These are phyloP conservation scores for Leptonema lineaticorne DNA, from an alignment of 1,140 invertebrate species.

Conservation along the genomic window DNA sequence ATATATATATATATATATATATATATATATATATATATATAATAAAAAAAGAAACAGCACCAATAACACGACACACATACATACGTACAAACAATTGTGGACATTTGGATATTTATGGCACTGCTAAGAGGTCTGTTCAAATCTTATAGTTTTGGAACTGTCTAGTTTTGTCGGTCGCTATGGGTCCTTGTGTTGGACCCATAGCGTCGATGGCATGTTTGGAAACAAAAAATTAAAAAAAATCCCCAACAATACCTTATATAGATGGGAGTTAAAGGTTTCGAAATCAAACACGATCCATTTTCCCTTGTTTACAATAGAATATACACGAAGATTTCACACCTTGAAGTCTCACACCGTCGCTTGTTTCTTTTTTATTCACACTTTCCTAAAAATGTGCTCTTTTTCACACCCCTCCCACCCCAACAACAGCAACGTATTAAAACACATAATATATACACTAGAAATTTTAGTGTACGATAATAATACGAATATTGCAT, in stretches of 20 bases:
- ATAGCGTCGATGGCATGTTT: neutral
- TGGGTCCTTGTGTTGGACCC: too few relatives aligned
- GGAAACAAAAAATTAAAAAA: neutral
- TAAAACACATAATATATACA: too few relatives aligned
- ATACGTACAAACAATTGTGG: neutral
- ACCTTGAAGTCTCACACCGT: constrained; percentile 1
- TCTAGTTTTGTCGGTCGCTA: constrained; percentile 11
- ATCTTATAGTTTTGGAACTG: constrained; percentile 1
- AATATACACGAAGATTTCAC: constrained; percentile 12
- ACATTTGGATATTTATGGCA: constrained; percentile 22
- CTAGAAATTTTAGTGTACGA: too few relatives aligned
- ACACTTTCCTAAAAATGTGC: constrained; percentile 23
- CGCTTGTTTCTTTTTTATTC: constrained; percentile 22
- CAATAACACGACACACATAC: neutral
- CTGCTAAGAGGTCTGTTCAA: constrained; percentile 25
- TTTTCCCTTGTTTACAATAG: constrained; percentile 22
- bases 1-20: too few relatives aligned
- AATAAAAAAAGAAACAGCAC: neutral
- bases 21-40: too few relatives aligned
- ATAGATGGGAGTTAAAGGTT: constrained; percentile 3
- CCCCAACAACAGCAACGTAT: too few relatives aligned
- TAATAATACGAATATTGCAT: too few relatives aligned
- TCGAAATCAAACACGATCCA: constrained; percentile 26
- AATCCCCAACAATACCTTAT: constrained; percentile 17
- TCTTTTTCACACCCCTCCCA: constrained; percentile 16